Conservation (phyloP, 2,113 vertebrate genomes). For the Melanerpes formicivorus region DNA sequence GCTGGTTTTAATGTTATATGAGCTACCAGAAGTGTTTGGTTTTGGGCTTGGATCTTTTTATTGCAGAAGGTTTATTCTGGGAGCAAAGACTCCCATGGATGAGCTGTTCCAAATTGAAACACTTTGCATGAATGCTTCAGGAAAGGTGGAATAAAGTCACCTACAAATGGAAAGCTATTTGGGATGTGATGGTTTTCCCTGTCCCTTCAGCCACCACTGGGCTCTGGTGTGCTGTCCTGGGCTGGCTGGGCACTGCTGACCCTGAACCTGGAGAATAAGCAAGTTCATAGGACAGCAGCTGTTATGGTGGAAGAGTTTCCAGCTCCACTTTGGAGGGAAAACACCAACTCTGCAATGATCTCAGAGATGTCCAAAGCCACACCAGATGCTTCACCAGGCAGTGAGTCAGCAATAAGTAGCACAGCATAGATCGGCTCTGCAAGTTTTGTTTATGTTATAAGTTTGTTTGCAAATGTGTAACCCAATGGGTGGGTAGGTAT, state of each 20-base stretch:
- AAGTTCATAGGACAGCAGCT: background rate
- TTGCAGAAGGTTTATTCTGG: background rate
- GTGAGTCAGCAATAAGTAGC: background rate
- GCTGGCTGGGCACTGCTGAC: background rate
- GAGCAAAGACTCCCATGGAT: background rate
- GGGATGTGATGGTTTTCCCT: background rate
- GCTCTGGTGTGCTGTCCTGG: background rate
- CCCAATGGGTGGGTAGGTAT: background rate
- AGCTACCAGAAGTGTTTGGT: background rate
- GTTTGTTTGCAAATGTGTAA: slow-evolving; percentile 3
- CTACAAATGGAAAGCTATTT: background rate
- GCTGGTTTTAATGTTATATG: background rate
- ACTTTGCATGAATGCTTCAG: background rate
- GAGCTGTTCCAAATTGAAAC: background rate
- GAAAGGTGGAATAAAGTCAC: background rate
- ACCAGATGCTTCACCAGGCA: background rate
- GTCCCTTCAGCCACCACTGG: background rate
- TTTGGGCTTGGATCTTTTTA: background rate
- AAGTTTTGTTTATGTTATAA: background rate
- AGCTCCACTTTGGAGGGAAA: background rate
- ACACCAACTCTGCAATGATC: background rate
- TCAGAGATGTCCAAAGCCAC: background rate
- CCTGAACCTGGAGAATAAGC: background rate
- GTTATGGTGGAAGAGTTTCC: background rate
- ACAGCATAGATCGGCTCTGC: background rate